A percentile compares a stretch with the other conserved stretches of the same genome.
Evolutionary conservation across 2,888 invertebrate species (phyloP).

Genomic region (Panopea generosa): DNA sequence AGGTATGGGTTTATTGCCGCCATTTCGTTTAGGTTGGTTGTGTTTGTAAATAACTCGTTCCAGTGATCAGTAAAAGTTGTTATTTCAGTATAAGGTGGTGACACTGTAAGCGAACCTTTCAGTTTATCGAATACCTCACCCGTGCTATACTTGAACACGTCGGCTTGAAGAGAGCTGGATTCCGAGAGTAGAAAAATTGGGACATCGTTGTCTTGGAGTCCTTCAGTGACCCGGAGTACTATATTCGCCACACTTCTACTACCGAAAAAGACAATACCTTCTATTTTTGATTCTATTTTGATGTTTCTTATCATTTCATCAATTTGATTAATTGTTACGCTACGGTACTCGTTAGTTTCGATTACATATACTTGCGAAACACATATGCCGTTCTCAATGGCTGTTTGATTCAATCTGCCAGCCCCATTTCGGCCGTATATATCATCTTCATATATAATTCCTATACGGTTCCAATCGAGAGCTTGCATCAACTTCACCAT

Average conservation of each 20-base stretch:
- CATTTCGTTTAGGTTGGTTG: conserved; percentile 12
- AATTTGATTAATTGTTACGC: conserved; percentile 5
- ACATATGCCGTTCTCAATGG: conserved; percentile 38
- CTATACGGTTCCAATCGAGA: conserved; percentile 64
- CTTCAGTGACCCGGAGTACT: conserved; percentile 28
- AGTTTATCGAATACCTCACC: conserved; percentile 11
- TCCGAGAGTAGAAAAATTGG: conserved; percentile 49
- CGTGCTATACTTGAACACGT: conserved; percentile 16
- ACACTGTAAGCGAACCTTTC: conserved; percentile 36
- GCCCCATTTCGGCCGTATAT: conserved; percentile 46
- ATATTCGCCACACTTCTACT: conserved; percentile 23
- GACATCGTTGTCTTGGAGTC: conserved; percentile 5
- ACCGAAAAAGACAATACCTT: conserved; percentile 48
- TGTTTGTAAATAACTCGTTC: conserved; percentile 32
- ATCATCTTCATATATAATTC: conserved; percentile 52
- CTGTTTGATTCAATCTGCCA: conserved; percentile 12
- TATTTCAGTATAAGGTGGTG: conserved; percentile 22
- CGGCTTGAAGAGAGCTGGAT: conserved; percentile 1
- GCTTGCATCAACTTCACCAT: conserved; percentile 42
- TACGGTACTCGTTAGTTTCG: conserved; percentile 5
- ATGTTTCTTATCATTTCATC: conserved; percentile 6
- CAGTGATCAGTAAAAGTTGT: conserved; percentile 40
- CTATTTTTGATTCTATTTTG: conserved; percentile 27
- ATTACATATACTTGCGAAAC: conserved; percentile 34
- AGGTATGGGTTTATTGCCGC: conserved; percentile 42